A percentile compares a stretch with the other conserved stretches of the same genome.
These are phyloP conservation scores for Dicentrarchus labrax DNA, from an alignment of 2,113 vertebrate genomes.

Conservation along the genomic window DNA sequence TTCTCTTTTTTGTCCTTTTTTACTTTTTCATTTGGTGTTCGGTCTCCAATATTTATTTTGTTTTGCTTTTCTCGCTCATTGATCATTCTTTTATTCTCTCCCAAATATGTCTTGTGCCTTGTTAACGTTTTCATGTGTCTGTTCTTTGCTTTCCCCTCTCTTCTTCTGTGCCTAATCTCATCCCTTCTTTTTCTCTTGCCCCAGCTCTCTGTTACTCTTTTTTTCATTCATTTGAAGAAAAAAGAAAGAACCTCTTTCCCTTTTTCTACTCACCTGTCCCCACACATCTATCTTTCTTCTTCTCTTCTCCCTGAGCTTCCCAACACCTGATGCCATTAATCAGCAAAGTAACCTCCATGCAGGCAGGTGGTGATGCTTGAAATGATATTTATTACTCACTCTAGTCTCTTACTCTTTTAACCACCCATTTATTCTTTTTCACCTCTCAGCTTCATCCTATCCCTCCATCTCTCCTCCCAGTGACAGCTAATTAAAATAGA, in stretches of 20 bases:
- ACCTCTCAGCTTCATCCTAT: conserved; percentile 16
- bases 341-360: conserved; percentile 38
- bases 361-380: conserved; percentile 37
- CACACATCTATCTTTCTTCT: neutral
- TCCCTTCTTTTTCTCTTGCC: neutral
- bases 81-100: neutral
- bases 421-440: conserved; percentile 27
- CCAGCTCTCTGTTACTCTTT: neutral
- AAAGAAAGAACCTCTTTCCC: neutral
- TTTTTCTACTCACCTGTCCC: conserved; percentile 1
- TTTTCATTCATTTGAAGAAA: neutral
- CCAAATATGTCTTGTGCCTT: too few relatives aligned
- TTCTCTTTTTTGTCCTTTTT: neutral
- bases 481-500: conserved; percentile 70
- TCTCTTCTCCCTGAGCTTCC: neutral
- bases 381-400: conserved; percentile 44
- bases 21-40: neutral
- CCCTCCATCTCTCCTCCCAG: conserved; percentile 22
- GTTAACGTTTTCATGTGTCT: neutral
- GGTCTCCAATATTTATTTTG: neutral
- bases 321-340: conserved; percentile 25
- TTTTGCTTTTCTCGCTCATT: neutral
- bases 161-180: neutral
- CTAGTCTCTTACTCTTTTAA: conserved; percentile 29
- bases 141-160: neutral